Conservation (phyloP, 2,888 invertebrate genomes). For the Peribatodes rhomboidaria region DNA sequence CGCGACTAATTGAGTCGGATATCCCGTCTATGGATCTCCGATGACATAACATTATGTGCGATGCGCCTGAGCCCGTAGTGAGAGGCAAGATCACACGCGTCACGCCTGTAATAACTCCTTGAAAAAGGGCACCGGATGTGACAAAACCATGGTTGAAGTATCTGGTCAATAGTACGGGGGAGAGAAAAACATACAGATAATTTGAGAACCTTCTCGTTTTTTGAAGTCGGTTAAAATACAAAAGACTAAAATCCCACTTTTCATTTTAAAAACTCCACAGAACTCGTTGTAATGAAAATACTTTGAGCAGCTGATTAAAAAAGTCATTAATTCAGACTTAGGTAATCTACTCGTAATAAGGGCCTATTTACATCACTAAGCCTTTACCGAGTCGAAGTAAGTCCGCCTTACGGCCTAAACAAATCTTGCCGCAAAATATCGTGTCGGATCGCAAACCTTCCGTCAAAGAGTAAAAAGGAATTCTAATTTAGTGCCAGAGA, state of each 20-base stretch:
- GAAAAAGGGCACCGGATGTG: too few relatives aligned
- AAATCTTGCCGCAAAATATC: constrained; percentile 14
- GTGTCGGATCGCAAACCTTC: constrained; percentile 28
- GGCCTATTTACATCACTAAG: constrained; percentile 5
- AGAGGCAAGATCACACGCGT: too few relatives aligned
- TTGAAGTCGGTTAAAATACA: not conserved
- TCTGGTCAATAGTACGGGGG: too few relatives aligned
- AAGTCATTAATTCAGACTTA: not conserved
- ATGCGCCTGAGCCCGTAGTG: too few relatives aligned
- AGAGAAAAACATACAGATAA: too few relatives aligned
- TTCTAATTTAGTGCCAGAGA: constrained; percentile 41
- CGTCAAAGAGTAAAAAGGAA: constrained; percentile 37
- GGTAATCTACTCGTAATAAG: constrained; percentile 1
- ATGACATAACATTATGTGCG: too few relatives aligned
- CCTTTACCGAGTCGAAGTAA: constrained; percentile 3
- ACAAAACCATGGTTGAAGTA: too few relatives aligned
- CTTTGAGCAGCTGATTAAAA: not conserved
- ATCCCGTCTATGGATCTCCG: too few relatives aligned
- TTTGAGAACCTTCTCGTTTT: too few relatives aligned
- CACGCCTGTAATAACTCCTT: too few relatives aligned
- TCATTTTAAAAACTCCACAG: too few relatives aligned
- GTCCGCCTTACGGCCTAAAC: constrained; percentile 7
- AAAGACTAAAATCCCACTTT: not conserved
- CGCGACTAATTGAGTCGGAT: too few relatives aligned
- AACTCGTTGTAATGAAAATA: not conserved